phyloP scores from a whole-genome alignment of 2,797 vertebrate species.

The Gadopsis marmoratus region DNA sequence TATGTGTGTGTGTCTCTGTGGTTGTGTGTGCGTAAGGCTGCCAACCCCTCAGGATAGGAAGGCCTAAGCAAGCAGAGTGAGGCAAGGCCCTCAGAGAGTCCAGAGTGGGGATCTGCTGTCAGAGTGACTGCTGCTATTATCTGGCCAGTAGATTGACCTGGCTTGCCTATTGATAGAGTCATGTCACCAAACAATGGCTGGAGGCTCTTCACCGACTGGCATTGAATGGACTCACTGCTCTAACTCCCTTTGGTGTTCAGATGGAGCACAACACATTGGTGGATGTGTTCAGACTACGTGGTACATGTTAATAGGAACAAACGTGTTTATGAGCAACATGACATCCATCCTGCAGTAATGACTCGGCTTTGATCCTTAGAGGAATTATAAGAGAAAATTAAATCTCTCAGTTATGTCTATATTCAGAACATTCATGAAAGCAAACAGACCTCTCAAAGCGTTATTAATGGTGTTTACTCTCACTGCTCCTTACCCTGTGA shows the following conservation, averaged over 20 bases:
- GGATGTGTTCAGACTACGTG: constrained; percentile 28
- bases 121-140: constrained; percentile 80
- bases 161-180: constrained; percentile 76
- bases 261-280: constrained; percentile 36
- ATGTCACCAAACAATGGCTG: constrained; percentile 74
- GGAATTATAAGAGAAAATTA: constrained; percentile 17
- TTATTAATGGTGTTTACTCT: constrained; percentile 78
- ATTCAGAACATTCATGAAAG: constrained; percentile 46
- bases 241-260: constrained; percentile 43
- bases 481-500: constrained; percentile 65
- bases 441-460: constrained; percentile 61
- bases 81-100: constrained; percentile 68
- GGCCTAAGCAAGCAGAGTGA: constrained; percentile 65
- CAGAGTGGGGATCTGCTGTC: constrained; percentile 73
- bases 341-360: not conserved
- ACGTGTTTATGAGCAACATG: not conserved
- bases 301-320: constrained; percentile 8
- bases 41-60: constrained; percentile 72
- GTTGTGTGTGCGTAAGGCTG: constrained; percentile 62
- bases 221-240: constrained; percentile 58
- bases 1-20: constrained; percentile 52
- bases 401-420: constrained; percentile 28
- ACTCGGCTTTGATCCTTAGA: constrained; percentile 18
- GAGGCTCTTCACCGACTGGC: constrained; percentile 62
- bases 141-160: constrained; percentile 77